phyloP scores from a whole-genome alignment of 2,797 vertebrate genomes.

The Xerus rutilus region DNA sequence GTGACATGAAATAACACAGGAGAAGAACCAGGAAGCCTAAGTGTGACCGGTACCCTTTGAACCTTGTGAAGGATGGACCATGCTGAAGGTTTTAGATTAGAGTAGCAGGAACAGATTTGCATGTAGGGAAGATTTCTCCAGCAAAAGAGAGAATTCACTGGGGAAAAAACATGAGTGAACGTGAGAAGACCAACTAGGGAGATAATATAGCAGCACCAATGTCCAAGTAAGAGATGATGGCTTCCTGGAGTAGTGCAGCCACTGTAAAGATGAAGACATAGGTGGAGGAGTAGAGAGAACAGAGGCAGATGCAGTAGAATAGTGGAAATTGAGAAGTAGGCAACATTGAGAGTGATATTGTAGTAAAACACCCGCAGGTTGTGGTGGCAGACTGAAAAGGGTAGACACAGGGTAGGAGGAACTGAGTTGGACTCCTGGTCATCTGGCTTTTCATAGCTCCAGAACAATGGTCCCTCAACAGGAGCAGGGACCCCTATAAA shows the following conservation, averaged over 20 bases:
- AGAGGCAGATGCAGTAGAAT: background rate
- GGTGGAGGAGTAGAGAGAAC: background rate
- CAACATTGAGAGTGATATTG: background rate
- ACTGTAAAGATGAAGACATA: background rate
- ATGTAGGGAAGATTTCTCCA: background rate
- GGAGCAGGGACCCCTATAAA: background rate
- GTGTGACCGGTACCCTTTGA: background rate
- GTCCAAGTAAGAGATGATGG: background rate
- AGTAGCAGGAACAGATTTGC: background rate
- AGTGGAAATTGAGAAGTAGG: background rate
- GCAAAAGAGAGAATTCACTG: background rate
- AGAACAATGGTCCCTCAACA: fast-evolving
- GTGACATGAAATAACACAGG: background rate
- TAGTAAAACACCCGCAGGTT: background rate
- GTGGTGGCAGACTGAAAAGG: background rate
- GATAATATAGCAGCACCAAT: fast-evolving
- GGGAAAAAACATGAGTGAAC: background rate
- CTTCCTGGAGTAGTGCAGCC: fast-evolving
- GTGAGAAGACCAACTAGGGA: background rate
- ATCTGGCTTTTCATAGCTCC: background rate
- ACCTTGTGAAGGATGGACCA: background rate
- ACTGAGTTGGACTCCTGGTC: background rate
- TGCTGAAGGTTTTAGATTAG: background rate
- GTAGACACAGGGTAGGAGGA: background rate
- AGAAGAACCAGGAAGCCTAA: background rate